These are phyloP conservation scores for Malacoctenus gilli DNA, from an alignment of 2,797 vertebrate species.

Conservation along the genomic window DNA sequence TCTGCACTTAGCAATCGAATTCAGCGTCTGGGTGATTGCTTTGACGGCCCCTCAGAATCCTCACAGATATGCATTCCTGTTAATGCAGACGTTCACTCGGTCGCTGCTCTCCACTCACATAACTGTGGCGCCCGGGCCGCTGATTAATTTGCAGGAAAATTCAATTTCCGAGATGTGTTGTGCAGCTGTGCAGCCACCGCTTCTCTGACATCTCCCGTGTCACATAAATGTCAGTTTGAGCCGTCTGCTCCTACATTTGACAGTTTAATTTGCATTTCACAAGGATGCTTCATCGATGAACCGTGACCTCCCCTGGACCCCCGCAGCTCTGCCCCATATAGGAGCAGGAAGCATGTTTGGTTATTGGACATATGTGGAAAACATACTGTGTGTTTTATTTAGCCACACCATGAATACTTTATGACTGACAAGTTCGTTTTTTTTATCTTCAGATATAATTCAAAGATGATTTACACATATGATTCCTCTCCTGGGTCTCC, in stretches of 20 bases:
- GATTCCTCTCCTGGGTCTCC: too few relatives aligned
- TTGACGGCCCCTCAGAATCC: slow-evolving; percentile 12
- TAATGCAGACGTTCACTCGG: slow-evolving; percentile 27
- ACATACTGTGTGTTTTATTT: not conserved
- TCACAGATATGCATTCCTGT: slow-evolving; percentile 23
- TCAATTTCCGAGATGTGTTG: slow-evolving; percentile 39
- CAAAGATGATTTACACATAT: too few relatives aligned
- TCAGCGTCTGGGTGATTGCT: not conserved
- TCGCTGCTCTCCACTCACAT: slow-evolving; percentile 19
- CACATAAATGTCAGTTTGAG: slow-evolving; percentile 30
- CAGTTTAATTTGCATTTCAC: slow-evolving; percentile 47
- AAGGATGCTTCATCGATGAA: slow-evolving; percentile 13
- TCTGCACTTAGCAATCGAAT: not conserved
- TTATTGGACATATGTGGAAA: not conserved
- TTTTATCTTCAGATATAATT: too few relatives aligned
- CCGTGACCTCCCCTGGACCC: slow-evolving; percentile 6
- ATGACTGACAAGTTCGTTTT: too few relatives aligned
- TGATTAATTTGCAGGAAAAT: slow-evolving; percentile 41
- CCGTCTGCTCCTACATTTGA: slow-evolving; percentile 22
- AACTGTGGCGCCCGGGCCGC: not conserved
- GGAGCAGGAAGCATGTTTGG: not conserved
- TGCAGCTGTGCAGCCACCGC: slow-evolving; percentile 12
- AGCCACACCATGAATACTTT: too few relatives aligned
- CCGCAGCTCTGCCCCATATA: slow-evolving; percentile 8
- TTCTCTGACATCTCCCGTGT: slow-evolving; percentile 20